Evolutionary conservation across 2,113 vertebrate genomes (phyloP), one percentile per base, ranked within the genome.

Genomic region (Kryptolebias marmoratus): DNA sequence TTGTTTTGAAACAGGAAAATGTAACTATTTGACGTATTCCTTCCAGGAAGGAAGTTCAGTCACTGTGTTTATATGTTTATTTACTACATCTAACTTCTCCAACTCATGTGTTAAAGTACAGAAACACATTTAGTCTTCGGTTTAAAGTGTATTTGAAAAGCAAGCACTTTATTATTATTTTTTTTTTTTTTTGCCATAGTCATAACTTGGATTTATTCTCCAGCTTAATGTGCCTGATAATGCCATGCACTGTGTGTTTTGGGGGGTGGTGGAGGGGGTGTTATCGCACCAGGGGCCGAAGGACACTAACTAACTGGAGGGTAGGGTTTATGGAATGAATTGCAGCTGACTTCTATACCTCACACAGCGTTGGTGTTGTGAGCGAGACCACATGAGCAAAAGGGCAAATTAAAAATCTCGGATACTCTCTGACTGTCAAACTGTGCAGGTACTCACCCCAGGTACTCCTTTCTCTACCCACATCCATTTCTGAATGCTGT

Each of bases 361-460:
- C 97, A 98, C 97, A 97, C 97, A 97, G 97, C 97, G 97, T 97
- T 99, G 97, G 97, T 97, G 97, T 98, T 98, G 98, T 98, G 97
- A 98, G 96, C 97, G 95, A 92, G 91, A 97, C 97, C 96, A 96
- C 97, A 97, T 98, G 96, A 97, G 90, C 89, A 92, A 91, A 92
- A 98, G 96, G 96, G 96, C 97, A 97, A 98, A 97, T 98, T 97
- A 99, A 97, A 98, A 99, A 98, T 98, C 96, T 98, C 96, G 97
- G 97, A 98, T 96, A 98, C 97, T 98, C 95, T 97, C 96, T 92
- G 91, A 92, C 91, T 93, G 88, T 93, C 91, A 98, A 96, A 96
- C 96, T 98, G 95, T 97, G 93, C 97, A 99, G 97, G 97, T 99
- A 99, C 95, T 98, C 96, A 96, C 95, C 96, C 95, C 96, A 98